Base-by-base conservation (phyloP, 2,888 invertebrate species). In the Microplitis manilae region DNA sequence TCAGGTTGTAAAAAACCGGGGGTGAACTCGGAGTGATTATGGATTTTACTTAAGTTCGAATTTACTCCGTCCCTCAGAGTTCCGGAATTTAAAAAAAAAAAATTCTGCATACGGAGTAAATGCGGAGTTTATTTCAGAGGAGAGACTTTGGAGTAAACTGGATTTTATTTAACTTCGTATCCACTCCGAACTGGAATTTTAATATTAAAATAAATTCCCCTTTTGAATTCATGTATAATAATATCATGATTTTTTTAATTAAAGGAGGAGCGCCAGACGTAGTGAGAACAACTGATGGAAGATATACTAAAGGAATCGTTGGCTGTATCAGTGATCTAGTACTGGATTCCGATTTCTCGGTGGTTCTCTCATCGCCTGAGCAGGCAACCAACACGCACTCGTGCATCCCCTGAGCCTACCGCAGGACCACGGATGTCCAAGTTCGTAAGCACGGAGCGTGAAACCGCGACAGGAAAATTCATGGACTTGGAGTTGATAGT, bases 251-350 rank as follows among this genome's bases (percentile, higher is more conserved):
- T 1, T 64, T 17, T 68, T 15, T 72, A n/a, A 39, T 50, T 89
- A 4, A 90, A 96, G 96, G 97, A 87, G 96, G 96, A 9, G 93
- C 96, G 88, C 95, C 95, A 73, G 94, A 95, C 84, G 93, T 95
- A 86, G 93, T 93, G 82, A 92, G 93, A 86, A 94, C 93, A 86
- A 94, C 94, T 4, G 92, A 93, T 82, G 93, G 94, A 74, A 93
- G 94, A 89, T 96, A 95, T 90, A 91, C 92, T 73, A 93, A 92
- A 79, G 96, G 96, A 41, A 93, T 96, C 79, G 91, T 93, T 62
- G 97, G 97, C 59, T 97, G 97, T 90, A 94, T 97, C 84, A 95
- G 95, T 65, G 95, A 96, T 90, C 93, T 97, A 84, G 94, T 95
- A 1, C 91, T 97, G 71, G 95, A 95, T 82, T 94, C 95, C 13